Conservation (phyloP, 2,797 vertebrate species). For the Kryptolebias ocellatus region DNA sequence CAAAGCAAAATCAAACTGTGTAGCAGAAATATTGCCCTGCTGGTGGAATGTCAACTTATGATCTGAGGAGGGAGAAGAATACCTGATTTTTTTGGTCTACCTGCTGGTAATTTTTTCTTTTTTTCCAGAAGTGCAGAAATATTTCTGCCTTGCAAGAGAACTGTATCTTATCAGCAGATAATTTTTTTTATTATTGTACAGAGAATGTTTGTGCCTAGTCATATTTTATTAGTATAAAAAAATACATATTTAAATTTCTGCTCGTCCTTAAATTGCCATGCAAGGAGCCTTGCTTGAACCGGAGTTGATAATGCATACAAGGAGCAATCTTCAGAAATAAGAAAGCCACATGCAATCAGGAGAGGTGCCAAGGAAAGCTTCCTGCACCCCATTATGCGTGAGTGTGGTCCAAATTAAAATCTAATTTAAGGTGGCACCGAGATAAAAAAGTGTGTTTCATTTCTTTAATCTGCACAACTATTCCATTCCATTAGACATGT, state of each 20-base stretch:
- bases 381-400: conserved; percentile 66
- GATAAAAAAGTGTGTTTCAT: conserved; percentile 68
- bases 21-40: background rate
- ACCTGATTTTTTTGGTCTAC: conserved; percentile 9
- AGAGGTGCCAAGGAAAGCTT: conserved; percentile 54
- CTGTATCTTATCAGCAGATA: conserved; percentile 30
- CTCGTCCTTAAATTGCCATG: conserved; percentile 11
- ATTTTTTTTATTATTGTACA: conserved; percentile 9
- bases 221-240: conserved; percentile 1
- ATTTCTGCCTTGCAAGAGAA: conserved; percentile 18
- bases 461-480: conserved; percentile 78
- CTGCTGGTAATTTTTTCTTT: conserved; percentile 12
- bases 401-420: conserved; percentile 77
- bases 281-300: conserved; percentile 39
- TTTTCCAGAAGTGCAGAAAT: conserved; percentile 18
- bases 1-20: background rate
- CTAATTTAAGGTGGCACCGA: conserved; percentile 71
- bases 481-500: conserved; percentile 87
- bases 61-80: background rate
- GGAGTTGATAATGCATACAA: conserved; percentile 63
- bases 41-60: conserved; percentile 20
- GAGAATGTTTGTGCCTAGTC: background rate
- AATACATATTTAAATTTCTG: background rate
- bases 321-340: conserved; percentile 54
- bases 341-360: conserved; percentile 67